These are phyloP conservation scores for Rhynchophorus ferrugineus DNA, from an alignment of 1,140 invertebrate species.

Conservation along the genomic window DNA sequence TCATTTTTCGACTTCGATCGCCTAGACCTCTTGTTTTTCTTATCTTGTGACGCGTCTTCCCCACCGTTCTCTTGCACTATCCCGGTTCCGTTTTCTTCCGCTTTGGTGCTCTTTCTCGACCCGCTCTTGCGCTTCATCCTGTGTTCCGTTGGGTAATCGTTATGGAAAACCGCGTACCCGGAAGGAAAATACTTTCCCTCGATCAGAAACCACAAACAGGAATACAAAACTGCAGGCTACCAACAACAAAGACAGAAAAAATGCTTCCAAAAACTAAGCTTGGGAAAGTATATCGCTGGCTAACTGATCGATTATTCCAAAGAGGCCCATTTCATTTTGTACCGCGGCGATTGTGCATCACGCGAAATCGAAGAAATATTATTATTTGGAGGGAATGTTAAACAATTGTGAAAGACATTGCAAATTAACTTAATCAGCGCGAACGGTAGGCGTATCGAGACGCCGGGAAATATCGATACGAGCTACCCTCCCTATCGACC, in stretches of 20 bases:
- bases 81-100: conserved; percentile 1
- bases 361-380: too few species aligned
- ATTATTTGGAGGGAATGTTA: too few species aligned
- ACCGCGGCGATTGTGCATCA: too few species aligned
- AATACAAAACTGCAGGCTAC: background rate
- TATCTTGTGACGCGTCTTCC: conserved; percentile 1
- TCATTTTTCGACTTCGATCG: conserved; percentile 1
- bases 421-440: too few species aligned
- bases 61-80: background rate
- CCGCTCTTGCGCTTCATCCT: conserved; percentile 15
- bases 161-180: background rate
- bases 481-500: too few species aligned
- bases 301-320: too few species aligned
- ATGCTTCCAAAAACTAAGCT: too few species aligned
- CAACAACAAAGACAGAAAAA: background rate
- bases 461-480: too few species aligned
- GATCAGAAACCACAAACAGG: background rate
- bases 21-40: conserved; percentile 2
- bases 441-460: too few species aligned
- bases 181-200: background rate
- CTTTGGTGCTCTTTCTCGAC: conserved; percentile 3
- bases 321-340: too few species aligned
- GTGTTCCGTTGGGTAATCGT: background rate
- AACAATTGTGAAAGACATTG: too few species aligned
- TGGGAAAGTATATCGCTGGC: too few species aligned